phyloP scores from a whole-genome alignment of 2,797 vertebrate species.

The Eulemur rubriventer region DNA sequence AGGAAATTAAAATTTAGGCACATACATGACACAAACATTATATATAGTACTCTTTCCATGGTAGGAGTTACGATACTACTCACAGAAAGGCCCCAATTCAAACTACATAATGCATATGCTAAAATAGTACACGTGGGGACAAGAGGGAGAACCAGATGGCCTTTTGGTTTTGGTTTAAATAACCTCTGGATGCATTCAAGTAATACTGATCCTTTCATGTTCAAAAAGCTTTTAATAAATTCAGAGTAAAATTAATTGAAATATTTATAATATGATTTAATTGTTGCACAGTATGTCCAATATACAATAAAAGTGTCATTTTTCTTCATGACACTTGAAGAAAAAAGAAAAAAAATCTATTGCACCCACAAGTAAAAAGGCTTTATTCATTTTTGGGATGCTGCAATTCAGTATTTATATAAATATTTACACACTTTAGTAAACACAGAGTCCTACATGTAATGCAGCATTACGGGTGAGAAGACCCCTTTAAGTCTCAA shows the following conservation, averaged over 20 bases:
- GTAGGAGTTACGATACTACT: conserved; percentile 86
- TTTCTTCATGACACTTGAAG: conserved; percentile 86
- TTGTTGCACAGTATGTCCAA: conserved; percentile 89
- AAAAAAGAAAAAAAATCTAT: conserved; percentile 77
- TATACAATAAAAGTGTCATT: conserved; percentile 91
- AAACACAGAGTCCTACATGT: conserved; percentile 88
- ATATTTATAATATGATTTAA: conserved; percentile 89
- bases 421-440: conserved; percentile 90
- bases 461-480: conserved; percentile 85
- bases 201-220: conserved; percentile 88
- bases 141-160: conserved; percentile 43
- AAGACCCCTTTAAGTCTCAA: conserved; percentile 76
- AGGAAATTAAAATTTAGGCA: conserved; percentile 91
- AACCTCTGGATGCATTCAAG: conserved; percentile 82
- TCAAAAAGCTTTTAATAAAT: conserved; percentile 91
- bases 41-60: conserved; percentile 93
- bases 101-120: conserved; percentile 82
- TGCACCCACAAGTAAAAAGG: conserved; percentile 92
- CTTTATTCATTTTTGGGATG: conserved; percentile 82
- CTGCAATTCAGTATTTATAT: conserved; percentile 86
- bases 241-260: conserved; percentile 89
- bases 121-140: conserved; percentile 87
- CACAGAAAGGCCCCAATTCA: conserved; percentile 84
- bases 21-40: conserved; percentile 95
- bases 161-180: conserved; percentile 72